Base-by-base conservation (phyloP, 2,113 vertebrate species). In the Pionites leucogaster region DNA sequence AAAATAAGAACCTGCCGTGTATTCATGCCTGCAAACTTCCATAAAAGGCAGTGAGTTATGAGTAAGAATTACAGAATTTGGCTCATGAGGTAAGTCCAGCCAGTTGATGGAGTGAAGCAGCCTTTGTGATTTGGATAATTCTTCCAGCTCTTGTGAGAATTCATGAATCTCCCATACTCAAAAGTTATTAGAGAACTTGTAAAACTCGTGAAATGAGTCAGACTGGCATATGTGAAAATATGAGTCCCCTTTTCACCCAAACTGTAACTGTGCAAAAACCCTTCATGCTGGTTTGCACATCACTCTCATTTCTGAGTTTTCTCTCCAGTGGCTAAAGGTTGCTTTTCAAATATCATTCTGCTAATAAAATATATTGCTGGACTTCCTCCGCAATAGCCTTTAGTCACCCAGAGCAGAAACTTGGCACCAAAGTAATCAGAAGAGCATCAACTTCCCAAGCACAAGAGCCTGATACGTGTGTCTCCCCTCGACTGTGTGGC, bases 401-500 rank as follows among this genome's bases (percentile, higher is more conserved):
- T 11, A 35, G 16, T 71, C 49, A 67, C 42, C 39, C 75, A 49
- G 62, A 47, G 57, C 60, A 69, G 57, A 62, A 55, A 60, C 25
- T 24, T 63, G 52, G 60, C 86, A 55, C 60, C 3, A 2, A 70
- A 69, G 22, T 10, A 13, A 49, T 24, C 3, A 1, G 12, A 55
- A 62, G 47, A 0, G 0, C 52, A 41, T 63, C 52, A 10, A 9
- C 57, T 82, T 86, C 76, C 82, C 71, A 27, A 28, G 47, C 76
- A 44, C 3, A 2, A 75, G 22, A 64, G 74, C 41, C 82, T 22
- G 33, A 24, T 17, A 11, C 18, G 5, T 0, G 13, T 8, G 24
- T 27, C 29, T 62, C 35, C 24, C 6, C 59, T 62, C 2, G 0
- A 44, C 63, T 71, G 10, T 2, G 1, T 5, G 46, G 39, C 70